A percentile compares a stretch with the other conserved stretches of the same genome.
Evolutionary conservation across 1,140 invertebrate genomes (phyloP).

Genomic region (Drosophila santomea): DNA sequence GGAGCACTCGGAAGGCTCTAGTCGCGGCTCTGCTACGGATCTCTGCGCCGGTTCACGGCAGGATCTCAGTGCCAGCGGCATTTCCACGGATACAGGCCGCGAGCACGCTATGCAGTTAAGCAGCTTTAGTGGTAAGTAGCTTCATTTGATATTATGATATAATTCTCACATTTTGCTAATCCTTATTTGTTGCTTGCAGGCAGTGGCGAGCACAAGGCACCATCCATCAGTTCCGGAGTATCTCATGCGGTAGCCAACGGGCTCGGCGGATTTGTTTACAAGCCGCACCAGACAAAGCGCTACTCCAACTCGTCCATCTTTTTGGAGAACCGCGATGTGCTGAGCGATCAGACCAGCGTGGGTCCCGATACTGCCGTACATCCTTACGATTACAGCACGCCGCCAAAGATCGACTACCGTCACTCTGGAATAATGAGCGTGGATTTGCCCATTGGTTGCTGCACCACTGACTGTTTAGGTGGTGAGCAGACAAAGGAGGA

Average conservation of each 20-base stretch:
- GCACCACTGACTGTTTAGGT: constrained; percentile 58
- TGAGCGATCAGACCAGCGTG: constrained; percentile 75
- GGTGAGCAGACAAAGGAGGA: constrained; percentile 52
- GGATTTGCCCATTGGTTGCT: constrained; percentile 59
- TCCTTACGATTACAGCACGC: constrained; percentile 72
- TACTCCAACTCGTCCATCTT: constrained; percentile 84
- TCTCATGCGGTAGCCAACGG: constrained; percentile 79
- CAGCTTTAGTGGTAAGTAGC: constrained; percentile 75
- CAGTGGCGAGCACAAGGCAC: constrained; percentile 78
- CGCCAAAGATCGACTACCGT: constrained; percentile 77
- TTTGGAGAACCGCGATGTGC: constrained; percentile 84
- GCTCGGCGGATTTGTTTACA: constrained; percentile 75
- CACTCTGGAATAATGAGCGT: constrained; percentile 71
- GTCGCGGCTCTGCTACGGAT: constrained; percentile 78
- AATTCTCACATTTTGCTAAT: background rate
- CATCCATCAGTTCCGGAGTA: constrained; percentile 77
- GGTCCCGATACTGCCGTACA: constrained; percentile 51
- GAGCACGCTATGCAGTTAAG: constrained; percentile 77
- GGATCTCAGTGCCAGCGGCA: constrained; percentile 80
- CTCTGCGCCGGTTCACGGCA: constrained; percentile 76
- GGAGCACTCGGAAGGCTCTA: constrained; percentile 79
- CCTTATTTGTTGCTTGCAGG: constrained; percentile 36
- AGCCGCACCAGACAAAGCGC: constrained; percentile 75
- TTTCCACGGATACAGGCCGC: constrained; percentile 79
- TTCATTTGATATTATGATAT: background rate